Percentiles rank a stretch among this genome's conserved stretches.
phyloP scores from a whole-genome alignment of 2,888 invertebrate genomes.

The Cryptops parisi region DNA sequence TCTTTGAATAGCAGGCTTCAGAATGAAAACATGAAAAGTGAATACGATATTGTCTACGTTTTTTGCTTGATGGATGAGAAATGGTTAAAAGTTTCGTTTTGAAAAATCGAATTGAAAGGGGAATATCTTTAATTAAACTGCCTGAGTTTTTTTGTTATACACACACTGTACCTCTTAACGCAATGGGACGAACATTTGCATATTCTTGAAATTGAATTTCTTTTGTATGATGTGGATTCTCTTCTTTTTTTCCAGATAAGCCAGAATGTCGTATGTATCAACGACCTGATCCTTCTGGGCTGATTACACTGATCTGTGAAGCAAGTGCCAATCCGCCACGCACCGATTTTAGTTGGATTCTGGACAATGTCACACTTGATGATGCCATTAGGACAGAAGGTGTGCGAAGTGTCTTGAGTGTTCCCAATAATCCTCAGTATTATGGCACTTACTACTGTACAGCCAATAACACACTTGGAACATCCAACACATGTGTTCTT shows the following conservation, averaged over 20 bases:
- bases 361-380: slow-evolving; percentile 67
- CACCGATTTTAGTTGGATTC: slow-evolving; percentile 61
- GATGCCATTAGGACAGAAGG: slow-evolving; percentile 44
- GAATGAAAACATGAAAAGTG: too few species aligned
- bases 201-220: too few species aligned
- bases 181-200: too few species aligned
- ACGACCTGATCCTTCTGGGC: slow-evolving; percentile 49
- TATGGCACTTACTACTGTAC: slow-evolving; percentile 66
- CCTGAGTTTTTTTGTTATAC: too few species aligned
- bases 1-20: too few species aligned
- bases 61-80: too few species aligned
- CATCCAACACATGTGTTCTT: slow-evolving; percentile 39
- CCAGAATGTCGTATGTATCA: slow-evolving; percentile 70
- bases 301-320: slow-evolving; percentile 61
- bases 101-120: too few species aligned
- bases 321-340: slow-evolving; percentile 64
- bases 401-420: slow-evolving; percentile 45
- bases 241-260: slow-evolving; percentile 42
- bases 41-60: too few species aligned
- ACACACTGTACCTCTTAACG: too few species aligned
- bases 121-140: too few species aligned
- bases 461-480: slow-evolving; percentile 69
- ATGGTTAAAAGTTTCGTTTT: too few species aligned
- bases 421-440: slow-evolving; percentile 46
- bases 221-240: neutral